A percentile compares a stretch with the other conserved stretches of the same genome.
These are phyloP conservation scores for Halcyon badia DNA, from an alignment of 2,797 vertebrate species.

Conservation along the genomic window DNA sequence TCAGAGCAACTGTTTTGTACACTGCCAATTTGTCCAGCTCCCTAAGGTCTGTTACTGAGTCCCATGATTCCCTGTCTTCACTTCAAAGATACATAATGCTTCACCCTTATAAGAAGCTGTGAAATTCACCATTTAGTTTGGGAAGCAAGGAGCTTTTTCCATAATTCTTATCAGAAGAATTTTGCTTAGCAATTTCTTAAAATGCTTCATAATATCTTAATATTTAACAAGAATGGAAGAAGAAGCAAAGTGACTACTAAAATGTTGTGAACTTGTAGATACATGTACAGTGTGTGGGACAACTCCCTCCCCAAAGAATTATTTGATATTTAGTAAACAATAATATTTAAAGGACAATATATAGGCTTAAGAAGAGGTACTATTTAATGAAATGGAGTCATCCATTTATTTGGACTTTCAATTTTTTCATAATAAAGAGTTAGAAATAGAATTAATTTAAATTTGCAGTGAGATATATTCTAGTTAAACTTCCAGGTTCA, in stretches of 20 bases:
- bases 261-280: not conserved
- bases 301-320: not conserved
- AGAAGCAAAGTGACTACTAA: not conserved
- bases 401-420: not conserved
- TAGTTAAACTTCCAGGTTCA: not conserved
- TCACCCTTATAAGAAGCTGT: not conserved
- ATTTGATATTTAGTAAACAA: not conserved
- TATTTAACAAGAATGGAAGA: not conserved
- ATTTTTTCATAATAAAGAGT: not conserved
- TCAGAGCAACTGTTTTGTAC: conserved; percentile 58
- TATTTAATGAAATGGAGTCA: not conserved
- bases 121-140: not conserved
- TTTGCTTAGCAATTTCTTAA: not conserved
- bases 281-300: not conserved
- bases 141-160: not conserved
- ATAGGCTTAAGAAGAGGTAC: not conserved
- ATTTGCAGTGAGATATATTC: not conserved
- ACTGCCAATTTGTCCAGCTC: conserved; percentile 58
- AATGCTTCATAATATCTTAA: not conserved
- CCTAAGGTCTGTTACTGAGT: not conserved
- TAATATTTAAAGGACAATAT: not conserved
- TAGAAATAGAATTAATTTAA: not conserved
- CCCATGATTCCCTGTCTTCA: not conserved
- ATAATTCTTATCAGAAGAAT: not conserved
- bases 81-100: not conserved